Percentiles rank a stretch among this genome's conserved stretches.
phyloP scores from a whole-genome alignment of 2,888 invertebrate species.

The Bombyx huttoni region DNA sequence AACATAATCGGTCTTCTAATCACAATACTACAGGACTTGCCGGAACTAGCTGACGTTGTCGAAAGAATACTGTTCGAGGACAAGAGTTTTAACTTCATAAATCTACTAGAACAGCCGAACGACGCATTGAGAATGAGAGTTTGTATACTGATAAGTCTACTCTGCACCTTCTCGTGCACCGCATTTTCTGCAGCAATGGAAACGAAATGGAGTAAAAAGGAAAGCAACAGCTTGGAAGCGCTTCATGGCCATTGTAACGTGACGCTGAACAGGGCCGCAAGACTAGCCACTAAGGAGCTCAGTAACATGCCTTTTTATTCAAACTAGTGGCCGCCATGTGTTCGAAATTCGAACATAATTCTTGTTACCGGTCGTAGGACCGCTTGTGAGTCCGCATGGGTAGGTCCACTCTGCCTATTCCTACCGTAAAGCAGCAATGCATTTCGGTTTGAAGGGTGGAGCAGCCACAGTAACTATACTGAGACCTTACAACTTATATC shows the following conservation, averaged over 20 bases:
- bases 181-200: conserved; percentile 72
- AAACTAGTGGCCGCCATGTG: too few relatives aligned
- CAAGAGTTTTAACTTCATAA: conserved; percentile 59
- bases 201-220: conserved; percentile 73
- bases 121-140: conserved; percentile 74
- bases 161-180: conserved; percentile 78
- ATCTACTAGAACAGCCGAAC: conserved; percentile 71
- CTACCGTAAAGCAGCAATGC: too few relatives aligned
- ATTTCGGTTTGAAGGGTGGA: too few relatives aligned
- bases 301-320: conserved; percentile 66
- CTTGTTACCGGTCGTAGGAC: too few relatives aligned
- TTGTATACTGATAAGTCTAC: conserved; percentile 79
- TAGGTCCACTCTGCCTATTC: too few relatives aligned
- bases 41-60: conserved; percentile 83
- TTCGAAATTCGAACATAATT: too few relatives aligned
- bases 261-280: conserved; percentile 72
- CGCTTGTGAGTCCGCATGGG: too few relatives aligned
- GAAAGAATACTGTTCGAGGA: conserved; percentile 78
- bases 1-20: conserved; percentile 82
- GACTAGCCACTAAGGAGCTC: conserved; percentile 68
- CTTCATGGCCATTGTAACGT: conserved; percentile 76
- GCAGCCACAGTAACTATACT: too few relatives aligned
- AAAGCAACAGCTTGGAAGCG: conserved; percentile 73
- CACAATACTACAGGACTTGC: conserved; percentile 79
- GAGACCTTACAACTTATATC: too few relatives aligned